Evolutionary conservation across 1,140 invertebrate species (phyloP), one percentile per base, ranked within the genome.

Genomic region (Orchestia grillus): DNA sequence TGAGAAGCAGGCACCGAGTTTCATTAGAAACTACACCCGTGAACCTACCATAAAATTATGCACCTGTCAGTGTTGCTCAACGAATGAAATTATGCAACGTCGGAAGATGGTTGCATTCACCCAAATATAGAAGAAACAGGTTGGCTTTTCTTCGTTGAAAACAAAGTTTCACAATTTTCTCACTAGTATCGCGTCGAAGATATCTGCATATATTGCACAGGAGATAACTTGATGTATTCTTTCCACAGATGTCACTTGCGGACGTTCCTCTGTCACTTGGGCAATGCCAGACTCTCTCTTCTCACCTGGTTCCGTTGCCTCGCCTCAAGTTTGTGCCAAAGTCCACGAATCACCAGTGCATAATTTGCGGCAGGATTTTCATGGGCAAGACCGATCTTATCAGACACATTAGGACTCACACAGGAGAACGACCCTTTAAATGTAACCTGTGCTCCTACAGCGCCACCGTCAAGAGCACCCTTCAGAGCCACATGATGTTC

Each of bases 281-380:
- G 88, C 88, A 90, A 44, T 90, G 42, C 41, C 88, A 41, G 4
- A 44, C 28, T 90, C 41, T 90, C 41, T 44, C 88, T 44, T 90
- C 88, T 90, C 41, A 90, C 42, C 88, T 90, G 41, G 88, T 41
- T 90, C 43, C 88, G 16, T 19, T 44, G 15, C 43, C 92, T 47
- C 92, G 43, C 11, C 43, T 45, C 23, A 45, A 44, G 43, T 92
- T 42, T 28, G 90, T 43, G n/a, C 90, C 16, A 1, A 92, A 92
- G 90, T 15, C 92, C 4, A 94, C 44, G 43, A 44, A 47, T n/a
- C 43, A 99, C 98, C 98, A 98, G 43, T 99, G 99, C 97, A 98
- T 98, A 95, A 98, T 99, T 97, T 99, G 99, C 97, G 98, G 99
- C 96, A 96, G 96, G 91, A n/a, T 87, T 92, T 96, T 96, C 43